Evolutionary conservation across 1,140 invertebrate genomes (phyloP).

Genomic region (Charaxes varanes): DNA sequence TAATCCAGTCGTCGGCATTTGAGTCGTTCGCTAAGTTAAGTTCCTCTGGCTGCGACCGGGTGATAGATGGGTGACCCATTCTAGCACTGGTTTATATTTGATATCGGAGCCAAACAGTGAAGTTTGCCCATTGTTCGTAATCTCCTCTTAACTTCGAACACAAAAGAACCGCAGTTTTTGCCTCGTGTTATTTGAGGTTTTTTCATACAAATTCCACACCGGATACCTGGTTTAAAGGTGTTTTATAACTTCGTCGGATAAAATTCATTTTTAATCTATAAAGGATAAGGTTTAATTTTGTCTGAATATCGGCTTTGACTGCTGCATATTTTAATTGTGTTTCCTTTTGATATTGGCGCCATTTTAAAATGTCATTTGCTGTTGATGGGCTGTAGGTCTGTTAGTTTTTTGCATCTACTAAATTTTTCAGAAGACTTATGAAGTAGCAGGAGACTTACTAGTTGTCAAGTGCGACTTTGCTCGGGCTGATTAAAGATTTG

Average conservation of each 20-base stretch:
- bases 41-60: too few relatives aligned
- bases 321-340: constrained; percentile 4
- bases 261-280: constrained; percentile 12
- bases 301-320: constrained; percentile 13
- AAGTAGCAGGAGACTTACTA: too few relatives aligned
- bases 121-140: constrained; percentile 49
- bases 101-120: constrained; percentile 46
- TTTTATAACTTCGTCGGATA: constrained; percentile 6
- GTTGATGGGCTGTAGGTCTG: too few relatives aligned
- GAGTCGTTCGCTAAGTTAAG: too few relatives aligned
- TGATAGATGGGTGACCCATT: too few relatives aligned
- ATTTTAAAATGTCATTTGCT: not conserved
- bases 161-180: constrained; percentile 55
- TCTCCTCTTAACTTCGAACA: constrained; percentile 37
- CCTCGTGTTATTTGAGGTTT: constrained; percentile 25
- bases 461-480: too few relatives aligned
- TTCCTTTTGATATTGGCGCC: constrained; percentile 21
- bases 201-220: constrained; percentile 36
- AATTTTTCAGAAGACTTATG: too few relatives aligned
- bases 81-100: too few relatives aligned
- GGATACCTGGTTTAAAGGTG: constrained; percentile 37
- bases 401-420: too few relatives aligned
- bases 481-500: too few relatives aligned
- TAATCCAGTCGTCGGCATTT: too few relatives aligned
- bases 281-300: constrained; percentile 30